Percentiles rank a stretch among this genome's conserved stretches.
Conservation (phyloP, 2,797 vertebrate species). For the Hippopotamyrus pictus region DNA sequence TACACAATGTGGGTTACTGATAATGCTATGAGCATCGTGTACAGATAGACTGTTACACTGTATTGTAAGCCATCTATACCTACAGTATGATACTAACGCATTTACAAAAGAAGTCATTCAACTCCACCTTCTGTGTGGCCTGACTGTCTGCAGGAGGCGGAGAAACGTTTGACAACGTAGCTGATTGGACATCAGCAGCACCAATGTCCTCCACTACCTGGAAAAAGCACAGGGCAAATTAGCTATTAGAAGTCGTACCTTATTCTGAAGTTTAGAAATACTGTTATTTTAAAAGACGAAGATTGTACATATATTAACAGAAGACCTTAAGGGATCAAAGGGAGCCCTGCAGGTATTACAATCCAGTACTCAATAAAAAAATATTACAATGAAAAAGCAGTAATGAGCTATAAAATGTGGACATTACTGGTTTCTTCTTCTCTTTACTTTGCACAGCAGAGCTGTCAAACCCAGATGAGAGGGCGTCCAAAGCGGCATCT, state of each 20-base stretch:
- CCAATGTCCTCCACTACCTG: constrained; percentile 36
- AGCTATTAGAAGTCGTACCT: background rate
- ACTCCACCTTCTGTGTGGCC: constrained; percentile 36
- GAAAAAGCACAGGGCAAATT: background rate
- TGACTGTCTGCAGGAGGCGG: constrained; percentile 35
- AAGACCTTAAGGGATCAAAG: background rate
- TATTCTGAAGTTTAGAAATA: background rate
- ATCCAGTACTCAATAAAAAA: background rate
- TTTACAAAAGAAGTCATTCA: background rate
- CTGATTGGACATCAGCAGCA: constrained; percentile 37
- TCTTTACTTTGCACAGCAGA: constrained; percentile 28
- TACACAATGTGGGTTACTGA: background rate
- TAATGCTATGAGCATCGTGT: background rate
- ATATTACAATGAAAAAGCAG: background rate
- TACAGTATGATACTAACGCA: background rate
- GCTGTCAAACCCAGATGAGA: constrained; percentile 51
- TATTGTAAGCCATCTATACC: background rate
- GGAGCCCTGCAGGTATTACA: background rate
- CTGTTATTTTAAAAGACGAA: background rate
- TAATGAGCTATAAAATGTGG: background rate
- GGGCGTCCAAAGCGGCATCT: constrained; percentile 56
- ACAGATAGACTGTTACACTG: background rate
- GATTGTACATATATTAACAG: background rate
- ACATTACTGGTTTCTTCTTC: constrained; percentile 12
- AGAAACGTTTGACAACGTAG: constrained; percentile 44